Conservation (phyloP, 2,888 invertebrate species). For the Sericinus montela region DNA sequence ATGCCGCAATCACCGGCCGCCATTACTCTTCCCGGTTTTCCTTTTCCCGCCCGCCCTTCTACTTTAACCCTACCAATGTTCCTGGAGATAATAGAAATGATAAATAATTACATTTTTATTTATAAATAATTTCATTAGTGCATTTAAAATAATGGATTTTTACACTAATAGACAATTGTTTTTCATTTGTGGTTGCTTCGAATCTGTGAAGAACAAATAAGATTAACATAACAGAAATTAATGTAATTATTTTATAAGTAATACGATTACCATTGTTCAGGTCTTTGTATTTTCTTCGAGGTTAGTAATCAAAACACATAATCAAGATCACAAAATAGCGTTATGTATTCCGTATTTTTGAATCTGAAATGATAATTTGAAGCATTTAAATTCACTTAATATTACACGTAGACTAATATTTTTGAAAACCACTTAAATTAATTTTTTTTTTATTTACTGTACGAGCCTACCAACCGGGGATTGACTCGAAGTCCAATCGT, state of each 20-base stretch:
- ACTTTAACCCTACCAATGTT: constrained; percentile 8
- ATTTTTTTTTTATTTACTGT: no score
- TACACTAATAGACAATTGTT: no score
- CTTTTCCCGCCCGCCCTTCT: constrained; percentile 42
- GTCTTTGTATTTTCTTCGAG: background rate
- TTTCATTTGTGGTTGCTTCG: no score
- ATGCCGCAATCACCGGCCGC: constrained; percentile 24
- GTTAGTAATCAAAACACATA: constrained; percentile 8
- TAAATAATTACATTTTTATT: background rate
- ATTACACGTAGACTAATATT: no score
- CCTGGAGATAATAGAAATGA: background rate
- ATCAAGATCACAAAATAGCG: background rate
- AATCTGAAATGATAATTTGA: constrained; percentile 6
- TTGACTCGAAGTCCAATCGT: no score
- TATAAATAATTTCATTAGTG: no score
- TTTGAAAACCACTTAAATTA: no score
- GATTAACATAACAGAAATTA: no score
- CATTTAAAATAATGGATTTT: no score
- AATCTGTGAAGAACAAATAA: no score
- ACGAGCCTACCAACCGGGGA: no score
- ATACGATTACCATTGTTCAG: background rate
- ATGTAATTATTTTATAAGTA: constrained; percentile 2
- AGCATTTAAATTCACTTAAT: background rate
- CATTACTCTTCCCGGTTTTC: constrained; percentile 31
- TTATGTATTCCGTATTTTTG: background rate